Evolutionary conservation across 2,797 vertebrate genomes (phyloP), one percentile per base, ranked within the genome.

Genomic region (Columba guinea): DNA sequence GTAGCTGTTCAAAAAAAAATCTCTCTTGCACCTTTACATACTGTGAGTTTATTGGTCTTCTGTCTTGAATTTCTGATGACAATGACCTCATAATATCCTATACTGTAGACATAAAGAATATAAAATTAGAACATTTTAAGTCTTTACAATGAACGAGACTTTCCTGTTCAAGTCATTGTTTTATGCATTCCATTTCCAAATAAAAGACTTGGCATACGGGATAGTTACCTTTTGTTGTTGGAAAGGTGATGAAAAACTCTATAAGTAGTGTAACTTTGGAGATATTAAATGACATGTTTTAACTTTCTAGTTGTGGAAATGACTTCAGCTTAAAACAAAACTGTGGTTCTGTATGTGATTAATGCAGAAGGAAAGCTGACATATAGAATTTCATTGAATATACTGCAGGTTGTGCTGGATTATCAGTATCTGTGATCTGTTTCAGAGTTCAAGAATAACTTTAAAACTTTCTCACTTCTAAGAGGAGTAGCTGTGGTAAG

Each of bases 111-210:
- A 90, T 67, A 69, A 90, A 76, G 34, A 67, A 53, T 82, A 84
- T 73, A 89, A 71, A 88, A 78, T 76, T 78, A 79, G 58, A 81
- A 71, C 20, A 56, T 87, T 95, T 78, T 35, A 79, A 79, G 53
- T 75, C 58, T 69, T 90, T 86, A 90, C 84, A 74, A 73, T 65
- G 56, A 89, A 24, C 5, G 6, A 94, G 87, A 68, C 83, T 94
- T 94, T 91, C 46, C 75, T 91, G 80, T 79, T 95, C 63, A 77
- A 68, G 88, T 77, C 24, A 73, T 76, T 86, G 80, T 92, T 96
- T 71, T 59, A 68, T 89, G 89, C 69, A 56, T 86, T 95, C 89
- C 65, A 30, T 91, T 86, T 92, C 89, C 78, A 92, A 97, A 97
- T 95, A 97, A 97, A 97, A 82, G 65, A 93, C 74, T 91, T 89